Evolutionary conservation across 2,113 vertebrate species (phyloP), one percentile per base, ranked within the genome.

Genomic region (Boleophthalmus pectinirostris): DNA sequence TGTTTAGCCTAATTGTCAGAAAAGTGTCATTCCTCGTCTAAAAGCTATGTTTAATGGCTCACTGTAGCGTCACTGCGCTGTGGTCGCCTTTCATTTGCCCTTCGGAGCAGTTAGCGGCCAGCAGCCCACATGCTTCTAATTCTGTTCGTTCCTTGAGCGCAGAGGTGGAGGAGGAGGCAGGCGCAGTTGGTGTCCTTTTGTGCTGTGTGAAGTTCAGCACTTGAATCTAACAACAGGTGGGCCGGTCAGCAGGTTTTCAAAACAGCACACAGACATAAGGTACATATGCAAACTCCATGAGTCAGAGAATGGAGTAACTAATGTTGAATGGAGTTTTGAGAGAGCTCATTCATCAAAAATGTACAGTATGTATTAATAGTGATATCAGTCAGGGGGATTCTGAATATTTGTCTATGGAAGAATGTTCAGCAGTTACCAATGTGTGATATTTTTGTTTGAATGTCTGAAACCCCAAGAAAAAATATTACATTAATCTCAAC

Each of bases 161-260:
- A 68, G 61, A 64, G 60, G 60, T 35, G 60, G 82, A 73, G 68
- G 72, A 72, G 70, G 78, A 29, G 13, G 72, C 67, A 54, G 54
- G 75, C 58, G 70, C 82, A 79, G 76, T 70, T 45, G 73, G 66
- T 67, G 57, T 75, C 33, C 23, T 49, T 68, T 56, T 77, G 78
- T 64, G 64, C 29, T 25, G 64, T 63, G 71, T 77, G 75, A 21
- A 24, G 70, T 73, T 66, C 66, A 57, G 79, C 70, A 21, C 78
- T 70, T 54, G 51, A 67, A 66, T 81, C 72, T 57, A 81, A 77
- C 85, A 88, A 84, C 90, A 90, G 87, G 87, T 90, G 90, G 82
- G 60, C 67, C 8, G 80, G 80, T 81, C 71, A 75, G 61, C 25
- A 67, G 70, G n/a, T 66, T 47, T 63, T 60, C 18, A 67, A 58